These are phyloP conservation scores for Pangasianodon gigas DNA, from an alignment of 2,113 vertebrate species.

Conservation along the genomic window DNA sequence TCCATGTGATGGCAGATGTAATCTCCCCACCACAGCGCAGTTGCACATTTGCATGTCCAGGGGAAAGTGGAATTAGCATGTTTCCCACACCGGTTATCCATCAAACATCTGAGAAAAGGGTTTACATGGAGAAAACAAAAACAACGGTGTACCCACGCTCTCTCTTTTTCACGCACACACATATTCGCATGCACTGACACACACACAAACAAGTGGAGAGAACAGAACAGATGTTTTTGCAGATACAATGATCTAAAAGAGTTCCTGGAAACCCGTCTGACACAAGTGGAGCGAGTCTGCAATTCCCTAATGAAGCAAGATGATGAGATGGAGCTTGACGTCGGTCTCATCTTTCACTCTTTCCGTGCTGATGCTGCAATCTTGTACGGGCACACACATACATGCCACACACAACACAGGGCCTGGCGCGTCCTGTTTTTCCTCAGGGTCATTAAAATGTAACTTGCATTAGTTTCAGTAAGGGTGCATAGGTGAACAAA, in stretches of 20 bases:
- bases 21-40: background rate
- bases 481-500: background rate
- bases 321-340: slow-evolving; percentile 62
- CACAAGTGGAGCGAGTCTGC: slow-evolving; percentile 60
- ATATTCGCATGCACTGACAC: slow-evolving; percentile 47
- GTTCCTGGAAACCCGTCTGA: slow-evolving; percentile 65
- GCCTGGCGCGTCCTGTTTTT: background rate
- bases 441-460: background rate
- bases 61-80: slow-evolving; percentile 39
- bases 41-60: slow-evolving; percentile 38
- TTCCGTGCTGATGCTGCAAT: slow-evolving; percentile 48
- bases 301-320: slow-evolving; percentile 68
- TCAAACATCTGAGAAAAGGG: slow-evolving; percentile 56
- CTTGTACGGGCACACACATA: background rate
- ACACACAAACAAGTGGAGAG: slow-evolving; percentile 30
- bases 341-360: slow-evolving; percentile 54
- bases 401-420: background rate
- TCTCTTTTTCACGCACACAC: slow-evolving; percentile 16
- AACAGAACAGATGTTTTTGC: slow-evolving; percentile 61
- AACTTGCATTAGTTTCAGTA: background rate
- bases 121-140: slow-evolving; percentile 50
- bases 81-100: slow-evolving; percentile 65
- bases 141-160: slow-evolving; percentile 49
- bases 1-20: background rate
- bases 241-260: slow-evolving; percentile 63